phyloP scores from a whole-genome alignment of 2,888 invertebrate genomes.

The Panzeria rudis region DNA sequence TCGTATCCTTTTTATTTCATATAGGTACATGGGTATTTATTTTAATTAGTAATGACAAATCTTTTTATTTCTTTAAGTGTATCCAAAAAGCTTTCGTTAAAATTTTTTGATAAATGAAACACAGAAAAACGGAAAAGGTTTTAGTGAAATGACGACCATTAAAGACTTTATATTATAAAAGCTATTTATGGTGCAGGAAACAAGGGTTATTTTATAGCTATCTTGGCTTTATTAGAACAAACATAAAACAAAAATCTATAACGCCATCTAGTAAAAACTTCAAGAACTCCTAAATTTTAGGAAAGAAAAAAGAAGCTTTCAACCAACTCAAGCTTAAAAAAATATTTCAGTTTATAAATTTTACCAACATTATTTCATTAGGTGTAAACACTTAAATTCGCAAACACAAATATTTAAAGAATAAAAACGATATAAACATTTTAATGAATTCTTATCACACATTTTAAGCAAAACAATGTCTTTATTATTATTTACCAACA shows the following conservation, averaged over 20 bases:
- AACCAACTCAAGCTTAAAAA: slow-evolving; percentile 25
- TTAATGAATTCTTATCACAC: slow-evolving; percentile 71
- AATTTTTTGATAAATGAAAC: background rate
- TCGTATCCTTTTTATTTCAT: background rate
- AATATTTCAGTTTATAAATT: background rate
- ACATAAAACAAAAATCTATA: background rate
- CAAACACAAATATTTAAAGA: slow-evolving; percentile 8
- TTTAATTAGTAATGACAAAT: background rate
- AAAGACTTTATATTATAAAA: background rate
- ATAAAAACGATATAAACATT: slow-evolving; percentile 22
- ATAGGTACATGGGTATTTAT: background rate
- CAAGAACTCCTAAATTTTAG: background rate
- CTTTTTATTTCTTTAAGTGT: background rate
- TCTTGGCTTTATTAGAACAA: too few relatives aligned
- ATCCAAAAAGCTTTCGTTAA: slow-evolving; percentile 34
- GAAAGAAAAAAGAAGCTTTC: slow-evolving; percentile 7
- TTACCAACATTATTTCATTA: slow-evolving; percentile 17
- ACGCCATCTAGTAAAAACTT: slow-evolving; percentile 57
- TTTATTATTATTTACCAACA: slow-evolving; percentile 75
- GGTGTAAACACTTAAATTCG: slow-evolving; percentile 16
- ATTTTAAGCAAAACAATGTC: slow-evolving; percentile 72
- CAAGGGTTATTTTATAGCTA: too few relatives aligned
- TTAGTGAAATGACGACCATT: background rate
- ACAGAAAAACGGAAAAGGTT: slow-evolving; percentile 17
- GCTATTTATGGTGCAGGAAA: too few relatives aligned